Conservation (phyloP, 2,113 vertebrate species). For the Chrysochloris asiatica region DNA sequence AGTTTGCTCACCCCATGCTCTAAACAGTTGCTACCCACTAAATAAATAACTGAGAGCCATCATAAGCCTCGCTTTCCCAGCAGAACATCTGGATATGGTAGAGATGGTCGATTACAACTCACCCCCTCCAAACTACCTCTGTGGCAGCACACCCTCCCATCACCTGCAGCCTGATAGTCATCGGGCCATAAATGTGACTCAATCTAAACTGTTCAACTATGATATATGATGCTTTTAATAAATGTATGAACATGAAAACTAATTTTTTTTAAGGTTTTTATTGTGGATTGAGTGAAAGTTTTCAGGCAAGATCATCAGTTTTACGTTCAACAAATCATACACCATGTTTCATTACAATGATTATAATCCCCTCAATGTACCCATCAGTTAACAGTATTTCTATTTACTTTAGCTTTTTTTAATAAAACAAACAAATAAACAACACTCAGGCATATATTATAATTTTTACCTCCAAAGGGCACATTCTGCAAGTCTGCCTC, state of each 20-base stretch:
- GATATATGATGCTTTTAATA: not conserved
- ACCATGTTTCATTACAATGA: too few relatives aligned
- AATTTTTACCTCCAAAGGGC: too few relatives aligned
- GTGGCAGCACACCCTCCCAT: not conserved
- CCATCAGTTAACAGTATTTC: too few relatives aligned
- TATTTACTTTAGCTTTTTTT: too few relatives aligned
- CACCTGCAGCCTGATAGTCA: not conserved
- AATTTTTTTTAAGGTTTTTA: too few relatives aligned
- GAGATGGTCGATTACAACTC: not conserved
- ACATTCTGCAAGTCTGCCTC: too few relatives aligned
- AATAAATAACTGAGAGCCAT: not conserved
- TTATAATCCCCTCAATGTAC: too few relatives aligned
- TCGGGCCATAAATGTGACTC: not conserved
- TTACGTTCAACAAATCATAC: too few relatives aligned
- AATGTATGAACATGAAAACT: not conserved
- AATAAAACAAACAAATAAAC: too few relatives aligned
- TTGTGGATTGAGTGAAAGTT: too few relatives aligned
- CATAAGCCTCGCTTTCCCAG: not conserved
- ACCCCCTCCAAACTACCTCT: rapidly evolving
- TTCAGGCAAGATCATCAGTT: too few relatives aligned
- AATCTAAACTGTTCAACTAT: not conserved
- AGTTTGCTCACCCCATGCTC: not conserved
- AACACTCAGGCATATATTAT: too few relatives aligned
- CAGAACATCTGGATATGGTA: not conserved
- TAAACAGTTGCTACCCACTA: not conserved